Conservation (phyloP, 64 coral and sea anemone genomes). For the Catalaphyllia jardinei region DNA sequence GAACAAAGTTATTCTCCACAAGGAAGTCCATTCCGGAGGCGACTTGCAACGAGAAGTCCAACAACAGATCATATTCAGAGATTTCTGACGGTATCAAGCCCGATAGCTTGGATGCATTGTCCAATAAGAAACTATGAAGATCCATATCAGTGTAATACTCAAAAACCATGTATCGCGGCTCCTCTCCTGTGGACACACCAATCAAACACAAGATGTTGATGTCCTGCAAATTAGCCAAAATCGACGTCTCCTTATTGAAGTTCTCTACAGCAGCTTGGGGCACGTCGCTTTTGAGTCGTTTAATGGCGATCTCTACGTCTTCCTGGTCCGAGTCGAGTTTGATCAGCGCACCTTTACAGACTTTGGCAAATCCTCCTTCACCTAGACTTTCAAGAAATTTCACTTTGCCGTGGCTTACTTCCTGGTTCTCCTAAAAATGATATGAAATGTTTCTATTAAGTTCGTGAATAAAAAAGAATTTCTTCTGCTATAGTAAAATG, state of each 20-base stretch:
- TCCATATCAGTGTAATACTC: conserved; percentile 89
- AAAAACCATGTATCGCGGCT: conserved; percentile 85
- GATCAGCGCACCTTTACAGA: conserved; percentile 82
- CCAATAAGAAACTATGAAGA: conserved; percentile 58
- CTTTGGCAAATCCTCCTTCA: conserved; percentile 78
- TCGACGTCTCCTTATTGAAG: conserved; percentile 73
- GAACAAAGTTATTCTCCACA: conserved; percentile 84
- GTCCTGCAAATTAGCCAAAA: conserved; percentile 79
- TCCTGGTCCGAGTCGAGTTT: conserved; percentile 65
- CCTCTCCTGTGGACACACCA: conserved; percentile 76
- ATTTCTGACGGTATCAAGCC: conserved; percentile 27
- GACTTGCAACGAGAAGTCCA: conserved; percentile 88
- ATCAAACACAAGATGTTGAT: conserved; percentile 87
- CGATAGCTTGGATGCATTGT: conserved; percentile 38
- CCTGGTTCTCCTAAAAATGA: conserved; percentile 52
- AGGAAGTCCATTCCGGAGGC: conserved; percentile 94
- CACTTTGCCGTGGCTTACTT: conserved; percentile 79
- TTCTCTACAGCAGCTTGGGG: conserved; percentile 66
- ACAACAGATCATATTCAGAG: conserved; percentile 60
- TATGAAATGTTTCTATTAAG: neutral
- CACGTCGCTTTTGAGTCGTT: conserved; percentile 76
- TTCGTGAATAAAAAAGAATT: too few species aligned
- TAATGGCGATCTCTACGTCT: conserved; percentile 78
- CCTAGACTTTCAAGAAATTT: conserved; percentile 80
- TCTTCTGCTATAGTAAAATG: too few species aligned